A percentile compares a stretch with the other conserved stretches of the same genome.
These are phyloP conservation scores for Stichodactyla mertensii DNA, from an alignment of 64 coral and sea anemone species.

Conservation along the genomic window DNA sequence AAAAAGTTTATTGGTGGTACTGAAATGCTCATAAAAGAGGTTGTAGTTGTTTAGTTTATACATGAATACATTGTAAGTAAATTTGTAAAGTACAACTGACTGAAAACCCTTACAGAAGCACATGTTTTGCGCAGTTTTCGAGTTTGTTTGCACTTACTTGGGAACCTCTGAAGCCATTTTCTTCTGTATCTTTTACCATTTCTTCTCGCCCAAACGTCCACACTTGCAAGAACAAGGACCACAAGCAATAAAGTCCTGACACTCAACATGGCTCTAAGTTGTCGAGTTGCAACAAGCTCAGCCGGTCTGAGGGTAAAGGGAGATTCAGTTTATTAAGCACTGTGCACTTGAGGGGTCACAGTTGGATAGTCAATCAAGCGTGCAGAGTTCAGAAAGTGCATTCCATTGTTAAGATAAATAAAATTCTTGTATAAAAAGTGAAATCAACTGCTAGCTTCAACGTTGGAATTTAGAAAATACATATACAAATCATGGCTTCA, in stretches of 20 bases:
- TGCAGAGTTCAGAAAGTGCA: background rate
- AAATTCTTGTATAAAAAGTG: background rate
- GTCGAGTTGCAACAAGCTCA: background rate
- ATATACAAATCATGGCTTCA: background rate
- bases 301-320: background rate
- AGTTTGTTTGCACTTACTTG: background rate
- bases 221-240: background rate
- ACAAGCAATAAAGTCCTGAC: background rate
- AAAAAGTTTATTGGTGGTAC: too few relatives aligned
- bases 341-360: background rate
- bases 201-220: background rate
- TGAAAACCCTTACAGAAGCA: background rate
- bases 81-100: background rate
- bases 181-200: background rate
- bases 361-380: background rate
- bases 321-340: background rate
- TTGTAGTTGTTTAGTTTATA: background rate
- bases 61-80: background rate
- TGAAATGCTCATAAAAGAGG: too few relatives aligned
- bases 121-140: background rate
- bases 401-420: constrained; percentile 7
- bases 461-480: background rate
- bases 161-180: background rate
- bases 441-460: background rate
- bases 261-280: background rate